A percentile compares a stretch with the other conserved stretches of the same genome.
phyloP scores from a whole-genome alignment of 1,140 invertebrate genomes.

The Muscidifurax raptorellus region DNA sequence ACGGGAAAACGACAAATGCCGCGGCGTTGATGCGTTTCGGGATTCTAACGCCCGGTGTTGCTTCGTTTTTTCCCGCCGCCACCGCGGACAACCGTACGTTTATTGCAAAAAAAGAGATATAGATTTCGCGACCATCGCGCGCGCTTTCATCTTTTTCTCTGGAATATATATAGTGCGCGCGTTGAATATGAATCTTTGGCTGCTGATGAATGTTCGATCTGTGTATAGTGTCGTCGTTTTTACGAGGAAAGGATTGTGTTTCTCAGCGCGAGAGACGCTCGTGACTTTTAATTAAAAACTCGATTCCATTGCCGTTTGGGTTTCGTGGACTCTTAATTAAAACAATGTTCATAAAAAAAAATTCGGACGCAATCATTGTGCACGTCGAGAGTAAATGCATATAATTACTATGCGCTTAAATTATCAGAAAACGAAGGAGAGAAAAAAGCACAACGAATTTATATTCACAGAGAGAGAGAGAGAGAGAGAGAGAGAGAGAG shows the following conservation, averaged over 20 bases:
- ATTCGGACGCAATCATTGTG: no score
- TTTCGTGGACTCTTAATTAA: neutral
- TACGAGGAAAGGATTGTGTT: neutral
- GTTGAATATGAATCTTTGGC: neutral
- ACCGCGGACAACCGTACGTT: neutral
- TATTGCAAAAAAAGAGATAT: neutral
- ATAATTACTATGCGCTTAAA: neutral
- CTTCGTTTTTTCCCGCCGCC: neutral
- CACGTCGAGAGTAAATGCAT: neutral
- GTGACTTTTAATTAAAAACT: no score
- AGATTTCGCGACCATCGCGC: neutral
- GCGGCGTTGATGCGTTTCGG: slow-evolving; percentile 13
- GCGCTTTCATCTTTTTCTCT: neutral
- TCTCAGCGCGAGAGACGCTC: no score
- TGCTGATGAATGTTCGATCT: no score
- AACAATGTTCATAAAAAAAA: neutral
- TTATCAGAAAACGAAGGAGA: neutral
- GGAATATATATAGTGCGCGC: neutral
- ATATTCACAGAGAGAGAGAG: neutral
- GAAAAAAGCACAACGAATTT: neutral
- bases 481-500: neutral
- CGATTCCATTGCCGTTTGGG: neutral
- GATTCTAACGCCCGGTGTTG: neutral
- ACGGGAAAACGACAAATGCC: neutral
- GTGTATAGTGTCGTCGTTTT: neutral